A percentile compares a stretch with the other conserved stretches of the same genome.
Evolutionary conservation across 2,797 vertebrate species (phyloP).

Genomic region (Helostoma temminkii): DNA sequence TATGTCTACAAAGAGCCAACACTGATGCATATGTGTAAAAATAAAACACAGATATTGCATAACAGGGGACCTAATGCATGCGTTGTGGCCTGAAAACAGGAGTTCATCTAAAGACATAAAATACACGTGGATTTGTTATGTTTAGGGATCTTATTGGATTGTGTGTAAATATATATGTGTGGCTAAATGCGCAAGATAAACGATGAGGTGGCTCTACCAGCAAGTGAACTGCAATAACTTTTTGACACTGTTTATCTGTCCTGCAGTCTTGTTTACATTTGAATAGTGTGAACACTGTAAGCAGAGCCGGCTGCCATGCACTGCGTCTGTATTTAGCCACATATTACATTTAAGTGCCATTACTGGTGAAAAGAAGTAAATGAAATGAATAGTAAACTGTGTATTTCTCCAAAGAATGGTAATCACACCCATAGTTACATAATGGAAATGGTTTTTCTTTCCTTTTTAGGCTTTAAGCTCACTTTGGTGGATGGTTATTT

Average conservation of each 20-base stretch:
- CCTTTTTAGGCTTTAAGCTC: no score
- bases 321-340: neutral
- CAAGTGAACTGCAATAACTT: slow-evolving; percentile 16
- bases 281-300: slow-evolving; percentile 13
- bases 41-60: no score
- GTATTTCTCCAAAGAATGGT: neutral
- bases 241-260: slow-evolving; percentile 16
- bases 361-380: neutral
- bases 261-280: slow-evolving; percentile 27
- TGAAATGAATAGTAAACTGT: neutral
- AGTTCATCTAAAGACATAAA: neutral
- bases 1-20: no score
- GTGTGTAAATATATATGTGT: neutral
- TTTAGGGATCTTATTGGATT: neutral
- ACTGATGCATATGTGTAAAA: no score
- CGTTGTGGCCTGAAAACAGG: no score
- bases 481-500: neutral
- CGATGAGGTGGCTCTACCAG: slow-evolving; percentile 14
- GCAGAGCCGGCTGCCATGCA: neutral
- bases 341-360: neutral
- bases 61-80: no score
- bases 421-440: neutral
- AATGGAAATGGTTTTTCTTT: neutral
- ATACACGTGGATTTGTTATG: neutral
- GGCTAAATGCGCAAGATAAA: neutral